Evolutionary conservation across 2,113 vertebrate genomes (phyloP).

Genomic region (Elgaria multicarinata): DNA sequence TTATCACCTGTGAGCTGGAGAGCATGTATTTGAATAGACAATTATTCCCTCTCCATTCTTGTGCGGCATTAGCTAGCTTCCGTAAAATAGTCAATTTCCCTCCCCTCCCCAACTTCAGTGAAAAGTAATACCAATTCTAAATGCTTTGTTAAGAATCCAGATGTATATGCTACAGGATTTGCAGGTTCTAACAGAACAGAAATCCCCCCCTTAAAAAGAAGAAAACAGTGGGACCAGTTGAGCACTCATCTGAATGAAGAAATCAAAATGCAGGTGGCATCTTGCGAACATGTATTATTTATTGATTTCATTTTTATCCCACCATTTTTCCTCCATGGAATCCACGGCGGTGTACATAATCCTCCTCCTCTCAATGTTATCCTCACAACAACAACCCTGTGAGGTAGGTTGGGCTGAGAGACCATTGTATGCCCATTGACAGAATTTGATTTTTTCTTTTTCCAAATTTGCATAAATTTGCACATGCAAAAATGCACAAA

Average conservation of each 20-base stretch:
- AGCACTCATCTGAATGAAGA: not conserved
- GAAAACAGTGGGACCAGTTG: not conserved
- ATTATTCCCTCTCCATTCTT: slow-evolving; percentile 27
- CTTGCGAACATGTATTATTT: no score
- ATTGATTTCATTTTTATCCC: no score
- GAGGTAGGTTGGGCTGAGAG: no score
- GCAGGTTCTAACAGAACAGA: not conserved
- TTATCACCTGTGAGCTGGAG: slow-evolving; percentile 42
- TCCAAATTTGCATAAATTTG: no score
- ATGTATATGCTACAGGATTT: not conserved
- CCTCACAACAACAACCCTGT: no score
- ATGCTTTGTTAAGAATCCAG: not conserved
- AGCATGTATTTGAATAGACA: slow-evolving; percentile 20
- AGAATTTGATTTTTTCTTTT: no score
- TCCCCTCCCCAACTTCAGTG: not conserved
- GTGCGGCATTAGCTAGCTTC: rapidly evolving
- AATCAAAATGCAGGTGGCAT: not conserved
- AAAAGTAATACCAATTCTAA: not conserved
- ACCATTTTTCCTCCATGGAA: no score
- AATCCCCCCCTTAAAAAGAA: not conserved
- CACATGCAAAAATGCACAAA: no score
- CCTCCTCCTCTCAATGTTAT: no score
- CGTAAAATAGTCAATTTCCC: not conserved
- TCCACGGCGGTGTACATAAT: no score
- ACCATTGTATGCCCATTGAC: no score